phyloP scores from a whole-genome alignment of 2,888 invertebrate species.

The Balanococcus diminutus region DNA sequence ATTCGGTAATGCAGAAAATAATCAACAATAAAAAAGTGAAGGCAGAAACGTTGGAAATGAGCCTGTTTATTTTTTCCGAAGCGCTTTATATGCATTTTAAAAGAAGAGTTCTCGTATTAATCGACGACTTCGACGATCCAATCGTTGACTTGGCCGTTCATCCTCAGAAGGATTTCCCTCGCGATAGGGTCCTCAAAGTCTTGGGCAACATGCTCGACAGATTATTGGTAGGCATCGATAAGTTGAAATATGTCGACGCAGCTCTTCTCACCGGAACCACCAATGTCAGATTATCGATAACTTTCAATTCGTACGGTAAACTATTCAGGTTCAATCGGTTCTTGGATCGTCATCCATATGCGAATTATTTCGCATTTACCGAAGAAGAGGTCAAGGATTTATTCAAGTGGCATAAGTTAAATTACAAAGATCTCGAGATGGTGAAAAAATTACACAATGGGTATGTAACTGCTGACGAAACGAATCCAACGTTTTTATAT shows the following conservation, averaged over 20 bases:
- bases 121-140: neutral
- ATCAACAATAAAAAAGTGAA: neutral
- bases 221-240: neutral
- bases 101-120: neutral
- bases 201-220: neutral
- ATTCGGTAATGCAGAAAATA: neutral
- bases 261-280: neutral
- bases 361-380: neutral
- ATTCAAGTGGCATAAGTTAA: neutral
- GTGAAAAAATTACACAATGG: neutral
- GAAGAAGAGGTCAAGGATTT: neutral
- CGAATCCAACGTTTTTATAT: neutral
- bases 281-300: neutral
- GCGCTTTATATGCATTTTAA: conserved; percentile 5
- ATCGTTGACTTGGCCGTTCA: neutral
- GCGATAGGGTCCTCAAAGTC: neutral
- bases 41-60: neutral
- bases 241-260: neutral
- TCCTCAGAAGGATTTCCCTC: neutral
- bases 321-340: neutral
- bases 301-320: neutral
- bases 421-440: neutral
- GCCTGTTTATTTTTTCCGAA: neutral
- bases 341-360: neutral
- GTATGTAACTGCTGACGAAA: neutral